Evolutionary conservation across 2,113 vertebrate genomes (phyloP).

Genomic region (Trochalopteron elliotii): DNA sequence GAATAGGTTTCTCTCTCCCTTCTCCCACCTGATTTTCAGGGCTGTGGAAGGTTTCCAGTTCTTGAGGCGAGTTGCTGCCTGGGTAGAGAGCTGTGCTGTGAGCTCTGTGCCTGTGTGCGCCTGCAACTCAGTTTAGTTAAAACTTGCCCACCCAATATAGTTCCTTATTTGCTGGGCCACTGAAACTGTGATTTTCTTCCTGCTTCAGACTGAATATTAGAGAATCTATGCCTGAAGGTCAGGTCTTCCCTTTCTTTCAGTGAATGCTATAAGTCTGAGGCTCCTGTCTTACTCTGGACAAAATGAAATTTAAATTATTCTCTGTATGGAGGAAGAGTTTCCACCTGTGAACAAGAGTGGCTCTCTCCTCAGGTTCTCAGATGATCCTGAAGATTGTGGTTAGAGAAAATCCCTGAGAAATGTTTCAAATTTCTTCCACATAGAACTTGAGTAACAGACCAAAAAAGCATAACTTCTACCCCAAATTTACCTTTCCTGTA

Average conservation of each 20-base stretch:
- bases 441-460: background rate
- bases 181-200: background rate
- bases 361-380: background rate
- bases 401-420: background rate
- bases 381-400: background rate
- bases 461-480: background rate
- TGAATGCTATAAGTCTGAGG: background rate
- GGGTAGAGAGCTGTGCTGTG: background rate
- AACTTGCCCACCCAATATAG: background rate
- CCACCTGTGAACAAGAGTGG: background rate
- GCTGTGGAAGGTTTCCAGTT: background rate
- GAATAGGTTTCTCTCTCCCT: background rate
- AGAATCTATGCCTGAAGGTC: background rate
- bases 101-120: background rate
- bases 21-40: background rate
- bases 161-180: background rate
- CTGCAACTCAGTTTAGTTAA: background rate
- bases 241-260: background rate
- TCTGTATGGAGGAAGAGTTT: background rate
- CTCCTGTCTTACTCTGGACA: background rate
- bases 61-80: fast-evolving
- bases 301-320: background rate
- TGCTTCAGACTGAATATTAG: background rate
- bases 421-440: background rate
- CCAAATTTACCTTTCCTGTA: background rate